Evolutionary conservation across 2,888 invertebrate species (phyloP).

Genomic region (Cantharis rustica): DNA sequence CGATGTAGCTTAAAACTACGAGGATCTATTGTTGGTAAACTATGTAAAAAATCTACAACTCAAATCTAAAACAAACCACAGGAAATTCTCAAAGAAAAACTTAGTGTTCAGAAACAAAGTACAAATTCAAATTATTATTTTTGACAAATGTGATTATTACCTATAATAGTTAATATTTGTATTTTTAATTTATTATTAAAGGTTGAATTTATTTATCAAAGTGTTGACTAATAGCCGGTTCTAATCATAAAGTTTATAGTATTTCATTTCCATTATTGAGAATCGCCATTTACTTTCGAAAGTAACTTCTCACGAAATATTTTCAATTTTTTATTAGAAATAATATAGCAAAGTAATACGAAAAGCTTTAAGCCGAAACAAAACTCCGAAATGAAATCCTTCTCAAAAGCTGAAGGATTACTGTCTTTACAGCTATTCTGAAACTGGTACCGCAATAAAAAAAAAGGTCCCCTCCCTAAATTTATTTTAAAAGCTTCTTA

Average conservation of each 20-base stretch:
- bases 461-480: slow-evolving; percentile 23
- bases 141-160: too few relatives aligned
- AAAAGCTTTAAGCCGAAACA: slow-evolving; percentile 10
- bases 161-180: too few relatives aligned
- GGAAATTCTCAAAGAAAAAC: too few relatives aligned
- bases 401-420: slow-evolving; percentile 19
- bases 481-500: slow-evolving; percentile 30
- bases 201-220: background rate
- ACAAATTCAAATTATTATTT: too few relatives aligned
- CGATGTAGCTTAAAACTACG: too few relatives aligned
- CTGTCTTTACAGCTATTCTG: slow-evolving; percentile 28
- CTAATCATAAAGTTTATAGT: background rate
- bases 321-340: background rate
- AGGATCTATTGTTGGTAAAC: too few relatives aligned
- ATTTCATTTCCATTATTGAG: background rate
- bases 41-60: too few relatives aligned
- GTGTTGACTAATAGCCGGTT: background rate
- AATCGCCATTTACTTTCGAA: background rate
- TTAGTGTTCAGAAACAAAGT: too few relatives aligned
- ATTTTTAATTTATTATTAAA: background rate
- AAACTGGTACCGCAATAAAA: slow-evolving; percentile 29
- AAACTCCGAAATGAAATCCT: slow-evolving; percentile 26
- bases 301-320: background rate
- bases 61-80: too few relatives aligned
- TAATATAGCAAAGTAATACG: background rate